Conservation (phyloP, 2,113 vertebrate genomes). For the Solea senegalensis region DNA sequence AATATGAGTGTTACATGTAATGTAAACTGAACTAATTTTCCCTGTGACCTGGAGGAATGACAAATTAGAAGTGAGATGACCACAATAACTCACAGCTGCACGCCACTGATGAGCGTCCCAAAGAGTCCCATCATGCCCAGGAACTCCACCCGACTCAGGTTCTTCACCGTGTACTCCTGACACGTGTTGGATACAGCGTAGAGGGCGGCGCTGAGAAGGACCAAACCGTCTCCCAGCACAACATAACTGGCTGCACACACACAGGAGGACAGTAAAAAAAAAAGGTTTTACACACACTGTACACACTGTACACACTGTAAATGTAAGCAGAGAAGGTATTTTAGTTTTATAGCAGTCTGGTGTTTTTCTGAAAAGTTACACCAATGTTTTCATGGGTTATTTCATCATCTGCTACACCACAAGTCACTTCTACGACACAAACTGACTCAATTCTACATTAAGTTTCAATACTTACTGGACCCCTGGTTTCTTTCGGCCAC, state of each 20-base stretch:
- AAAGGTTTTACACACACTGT: no score
- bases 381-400: no score
- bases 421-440: no score
- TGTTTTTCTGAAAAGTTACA: no score
- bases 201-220: slow-evolving; percentile 90
- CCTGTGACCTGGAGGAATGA: no score
- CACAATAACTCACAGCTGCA: slow-evolving; percentile 89
- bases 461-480: slow-evolving; percentile 81
- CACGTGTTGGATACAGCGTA: slow-evolving; percentile 94
- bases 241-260: slow-evolving; percentile 82
- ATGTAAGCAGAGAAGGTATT: no score
- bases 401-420: no score
- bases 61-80: not conserved
- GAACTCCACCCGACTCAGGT: slow-evolving; percentile 91
- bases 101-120: slow-evolving; percentile 91
- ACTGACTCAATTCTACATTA: no score
- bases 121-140: slow-evolving; percentile 97
- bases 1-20: no score
- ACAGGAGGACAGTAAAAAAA: not conserved
- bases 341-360: no score
- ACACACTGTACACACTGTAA: no score
- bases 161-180: slow-evolving; percentile 97
- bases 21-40: no score
- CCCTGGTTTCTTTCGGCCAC: slow-evolving; percentile 84
- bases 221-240: slow-evolving; percentile 90